Evolutionary conservation across 2,113 vertebrate genomes (phyloP).

Genomic region (Cinclus mexicanus): DNA sequence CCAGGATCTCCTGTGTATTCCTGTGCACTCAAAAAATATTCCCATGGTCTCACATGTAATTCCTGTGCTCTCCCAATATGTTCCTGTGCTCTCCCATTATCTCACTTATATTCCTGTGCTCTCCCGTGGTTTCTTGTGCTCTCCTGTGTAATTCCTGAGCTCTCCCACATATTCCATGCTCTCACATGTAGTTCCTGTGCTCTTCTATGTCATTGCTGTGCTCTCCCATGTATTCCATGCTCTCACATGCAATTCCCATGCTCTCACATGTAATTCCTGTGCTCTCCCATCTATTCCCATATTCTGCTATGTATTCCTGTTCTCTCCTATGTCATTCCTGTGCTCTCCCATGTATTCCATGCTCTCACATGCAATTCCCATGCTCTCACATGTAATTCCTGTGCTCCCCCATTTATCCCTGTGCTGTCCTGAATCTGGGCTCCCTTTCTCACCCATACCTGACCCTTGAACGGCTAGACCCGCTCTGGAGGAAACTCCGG

Average conservation of each 20-base stretch:
- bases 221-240: accelerated
- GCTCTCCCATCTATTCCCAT: no score
- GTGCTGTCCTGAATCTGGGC: accelerated
- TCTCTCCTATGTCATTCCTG: accelerated
- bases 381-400: background rate
- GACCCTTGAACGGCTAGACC: background rate
- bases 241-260: background rate
- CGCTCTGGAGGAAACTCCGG: accelerated
- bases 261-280: background rate
- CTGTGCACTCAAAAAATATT: background rate
- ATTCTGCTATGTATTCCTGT: accelerated
- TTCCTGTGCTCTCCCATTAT: no score
- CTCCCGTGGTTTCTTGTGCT: background rate
- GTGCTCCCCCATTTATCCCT: background rate
- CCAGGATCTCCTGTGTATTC: background rate
- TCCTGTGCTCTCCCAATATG: no score
- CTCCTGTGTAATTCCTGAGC: background rate
- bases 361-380: accelerated
- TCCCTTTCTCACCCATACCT: background rate
- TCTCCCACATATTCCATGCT: background rate
- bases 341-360: background rate
- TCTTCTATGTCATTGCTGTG: background rate
- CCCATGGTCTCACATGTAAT: no score
- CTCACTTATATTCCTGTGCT: background rate
- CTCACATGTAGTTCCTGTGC: background rate